These are phyloP conservation scores for Lepidonotus clava DNA, from an alignment of 2,888 invertebrate species.

Conservation along the genomic window DNA sequence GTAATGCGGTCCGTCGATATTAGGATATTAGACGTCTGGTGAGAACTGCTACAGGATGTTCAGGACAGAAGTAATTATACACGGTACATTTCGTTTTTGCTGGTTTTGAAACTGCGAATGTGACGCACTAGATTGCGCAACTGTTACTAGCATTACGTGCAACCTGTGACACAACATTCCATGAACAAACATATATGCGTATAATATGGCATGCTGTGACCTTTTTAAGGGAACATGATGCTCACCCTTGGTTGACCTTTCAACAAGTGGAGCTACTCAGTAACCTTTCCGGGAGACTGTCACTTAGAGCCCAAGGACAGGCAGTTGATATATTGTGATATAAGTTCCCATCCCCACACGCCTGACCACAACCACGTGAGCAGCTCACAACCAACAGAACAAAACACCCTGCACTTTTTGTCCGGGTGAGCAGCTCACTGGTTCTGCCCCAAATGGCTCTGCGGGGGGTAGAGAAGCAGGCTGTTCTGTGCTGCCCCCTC, in stretches of 20 bases:
- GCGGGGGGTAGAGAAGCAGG: background rate
- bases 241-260: conserved; percentile 4
- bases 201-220: too few species aligned
- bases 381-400: background rate
- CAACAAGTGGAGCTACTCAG: background rate
- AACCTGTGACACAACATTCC: too few species aligned
- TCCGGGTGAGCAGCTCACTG: background rate
- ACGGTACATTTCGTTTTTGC: too few species aligned
- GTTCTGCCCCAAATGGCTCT: background rate
- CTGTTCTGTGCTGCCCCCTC: background rate
- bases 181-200: too few species aligned
- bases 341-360: background rate
- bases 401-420: background rate
- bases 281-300: background rate
- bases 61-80: too few species aligned
- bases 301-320: background rate
- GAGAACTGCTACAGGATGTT: too few species aligned
- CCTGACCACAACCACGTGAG: background rate
- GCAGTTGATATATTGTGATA: background rate
- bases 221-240: too few species aligned
- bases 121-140: too few species aligned
- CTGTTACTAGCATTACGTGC: too few species aligned
- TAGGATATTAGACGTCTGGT: too few species aligned
- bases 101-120: too few species aligned
- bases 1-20: too few species aligned